These are phyloP conservation scores for Prunella strophiata DNA, from an alignment of 2,797 vertebrate genomes.

Conservation along the genomic window DNA sequence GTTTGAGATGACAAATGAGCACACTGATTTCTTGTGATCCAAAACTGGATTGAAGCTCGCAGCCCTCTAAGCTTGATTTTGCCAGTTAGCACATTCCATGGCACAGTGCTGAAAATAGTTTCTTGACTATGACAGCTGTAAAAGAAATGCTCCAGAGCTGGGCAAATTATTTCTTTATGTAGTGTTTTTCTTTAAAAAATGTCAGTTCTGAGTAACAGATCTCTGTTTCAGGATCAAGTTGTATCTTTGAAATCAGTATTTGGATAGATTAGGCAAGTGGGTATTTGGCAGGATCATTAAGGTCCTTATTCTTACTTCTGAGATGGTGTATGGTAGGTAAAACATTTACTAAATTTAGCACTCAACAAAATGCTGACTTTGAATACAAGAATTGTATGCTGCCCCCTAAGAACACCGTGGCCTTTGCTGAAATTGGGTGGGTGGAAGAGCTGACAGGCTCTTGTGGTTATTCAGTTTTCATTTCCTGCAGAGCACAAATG, in stretches of 20 bases:
- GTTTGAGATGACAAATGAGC: background rate
- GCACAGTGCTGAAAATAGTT: background rate
- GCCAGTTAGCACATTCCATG: background rate
- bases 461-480: background rate
- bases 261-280: background rate
- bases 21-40: background rate
- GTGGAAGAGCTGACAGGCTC: background rate
- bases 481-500: constrained; percentile 1
- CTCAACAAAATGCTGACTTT: background rate
- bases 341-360: background rate
- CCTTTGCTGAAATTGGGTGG: background rate
- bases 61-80: background rate
- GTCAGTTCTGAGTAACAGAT: background rate
- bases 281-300: background rate
- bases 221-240: background rate
- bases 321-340: background rate
- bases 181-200: background rate
- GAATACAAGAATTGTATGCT: background rate
- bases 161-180: background rate
- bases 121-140: background rate
- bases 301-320: background rate
- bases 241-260: background rate
- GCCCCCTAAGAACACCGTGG: accelerated
- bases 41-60: background rate
- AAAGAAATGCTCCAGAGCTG: background rate